phyloP scores from a whole-genome alignment of 2,888 invertebrate genomes.

The Mimachlamys varia region DNA sequence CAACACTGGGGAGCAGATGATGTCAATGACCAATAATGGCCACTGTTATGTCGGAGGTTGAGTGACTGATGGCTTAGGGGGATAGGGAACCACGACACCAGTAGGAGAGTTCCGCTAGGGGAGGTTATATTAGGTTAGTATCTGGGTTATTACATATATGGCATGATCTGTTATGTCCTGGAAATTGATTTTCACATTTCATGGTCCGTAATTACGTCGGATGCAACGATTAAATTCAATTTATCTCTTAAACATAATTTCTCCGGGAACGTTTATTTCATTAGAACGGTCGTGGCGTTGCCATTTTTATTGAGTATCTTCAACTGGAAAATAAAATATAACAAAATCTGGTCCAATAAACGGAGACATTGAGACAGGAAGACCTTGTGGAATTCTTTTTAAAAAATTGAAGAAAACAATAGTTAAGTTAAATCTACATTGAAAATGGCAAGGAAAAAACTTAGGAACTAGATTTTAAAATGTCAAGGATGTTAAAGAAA shows the following conservation, averaged over 20 bases:
- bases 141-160: constrained; percentile 10
- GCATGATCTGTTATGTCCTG: not conserved
- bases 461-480: not conserved
- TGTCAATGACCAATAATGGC: not conserved
- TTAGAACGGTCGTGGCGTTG: not conserved
- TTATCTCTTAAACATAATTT: not conserved
- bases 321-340: not conserved
- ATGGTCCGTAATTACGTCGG: not conserved
- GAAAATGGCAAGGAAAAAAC: too few relatives aligned
- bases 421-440: too few relatives aligned
- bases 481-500: not conserved
- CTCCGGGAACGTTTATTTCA: not conserved
- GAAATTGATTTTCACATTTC: constrained; percentile 32
- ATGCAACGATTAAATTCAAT: not conserved
- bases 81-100: not conserved
- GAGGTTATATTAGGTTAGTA: constrained; percentile 13
- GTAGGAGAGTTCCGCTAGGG: not conserved
- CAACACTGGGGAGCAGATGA: constrained; percentile 15
- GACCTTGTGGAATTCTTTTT: too few relatives aligned
- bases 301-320: not conserved
- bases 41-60: not conserved
- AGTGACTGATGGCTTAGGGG: not conserved
- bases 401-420: too few relatives aligned
- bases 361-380: not conserved
- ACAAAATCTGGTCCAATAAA: not conserved